Conservation (phyloP, 2,797 vertebrate species). For the Mionectes olivaceus region DNA sequence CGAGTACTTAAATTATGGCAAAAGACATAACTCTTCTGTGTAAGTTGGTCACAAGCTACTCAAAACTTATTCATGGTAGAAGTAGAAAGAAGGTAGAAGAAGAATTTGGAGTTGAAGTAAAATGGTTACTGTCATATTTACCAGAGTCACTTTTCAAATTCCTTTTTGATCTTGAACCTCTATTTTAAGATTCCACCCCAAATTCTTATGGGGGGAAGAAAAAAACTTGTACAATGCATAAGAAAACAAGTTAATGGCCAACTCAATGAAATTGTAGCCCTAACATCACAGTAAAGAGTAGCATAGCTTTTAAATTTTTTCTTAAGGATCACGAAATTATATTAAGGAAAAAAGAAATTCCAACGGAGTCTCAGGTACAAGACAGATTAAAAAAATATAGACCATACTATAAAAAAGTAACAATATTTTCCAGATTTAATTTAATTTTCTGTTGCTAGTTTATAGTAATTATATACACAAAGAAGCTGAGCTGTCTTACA, state of each 20-base stretch:
- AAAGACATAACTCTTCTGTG: constrained; percentile 34
- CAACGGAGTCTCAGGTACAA: neutral
- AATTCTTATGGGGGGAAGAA: constrained; percentile 23
- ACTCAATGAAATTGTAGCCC: neutral
- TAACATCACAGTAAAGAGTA: neutral
- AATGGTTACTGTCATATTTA: constrained; percentile 50
- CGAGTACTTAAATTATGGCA: neutral
- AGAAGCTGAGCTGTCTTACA: neutral
- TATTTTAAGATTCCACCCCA: constrained; percentile 57
- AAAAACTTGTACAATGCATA: neutral
- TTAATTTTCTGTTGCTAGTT: neutral
- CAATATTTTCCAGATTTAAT: neutral
- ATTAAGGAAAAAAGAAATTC: neutral
- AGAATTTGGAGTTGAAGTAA: neutral
- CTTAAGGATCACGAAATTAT: neutral
- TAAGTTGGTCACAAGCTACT: neutral
- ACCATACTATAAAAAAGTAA: neutral
- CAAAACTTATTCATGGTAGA: constrained; percentile 16
- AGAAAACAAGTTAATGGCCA: neutral
- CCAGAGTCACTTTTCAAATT: constrained; percentile 47
- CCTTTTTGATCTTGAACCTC: constrained; percentile 33
- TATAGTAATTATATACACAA: neutral
- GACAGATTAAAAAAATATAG: neutral
- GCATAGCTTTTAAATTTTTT: neutral
- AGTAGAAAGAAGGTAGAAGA: constrained; percentile 18